Conservation (phyloP, 2,113 vertebrate species). For the Myiozetetes cayanensis region DNA sequence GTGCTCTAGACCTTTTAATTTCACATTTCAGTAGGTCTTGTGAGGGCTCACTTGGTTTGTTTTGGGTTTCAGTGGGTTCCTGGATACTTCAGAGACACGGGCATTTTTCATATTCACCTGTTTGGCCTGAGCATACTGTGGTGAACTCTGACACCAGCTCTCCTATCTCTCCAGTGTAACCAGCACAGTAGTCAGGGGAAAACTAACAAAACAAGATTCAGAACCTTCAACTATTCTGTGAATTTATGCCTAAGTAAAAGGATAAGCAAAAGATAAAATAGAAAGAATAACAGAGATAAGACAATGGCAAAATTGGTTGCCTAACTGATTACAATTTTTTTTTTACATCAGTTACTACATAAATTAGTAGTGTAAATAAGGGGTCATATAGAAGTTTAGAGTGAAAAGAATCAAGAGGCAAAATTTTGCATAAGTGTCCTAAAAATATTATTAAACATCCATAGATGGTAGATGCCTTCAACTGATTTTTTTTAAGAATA, state of each 20-base stretch:
- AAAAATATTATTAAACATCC: background rate
- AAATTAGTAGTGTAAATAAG: background rate
- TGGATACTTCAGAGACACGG: background rate
- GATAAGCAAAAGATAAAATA: background rate
- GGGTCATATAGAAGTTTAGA: background rate
- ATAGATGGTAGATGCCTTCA: background rate
- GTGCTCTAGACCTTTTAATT: background rate
- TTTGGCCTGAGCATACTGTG: background rate
- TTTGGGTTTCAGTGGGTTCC: background rate
- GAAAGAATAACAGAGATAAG: background rate
- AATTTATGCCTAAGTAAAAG: background rate
- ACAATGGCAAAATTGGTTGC: background rate
- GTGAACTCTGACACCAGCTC: background rate
- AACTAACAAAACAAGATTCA: background rate
- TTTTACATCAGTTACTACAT: background rate
- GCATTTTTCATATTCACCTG: background rate
- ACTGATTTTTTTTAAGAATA: background rate
- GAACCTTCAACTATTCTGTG: background rate
- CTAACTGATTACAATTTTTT: background rate
- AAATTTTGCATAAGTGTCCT: background rate
- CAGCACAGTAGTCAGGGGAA: background rate
- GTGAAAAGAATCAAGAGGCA: background rate
- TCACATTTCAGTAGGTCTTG: background rate
- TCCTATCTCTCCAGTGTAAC: background rate
- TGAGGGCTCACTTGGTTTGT: background rate